Base-by-base conservation (phyloP, 2,113 vertebrate species). In the Anarhynchus alexandrinus region DNA sequence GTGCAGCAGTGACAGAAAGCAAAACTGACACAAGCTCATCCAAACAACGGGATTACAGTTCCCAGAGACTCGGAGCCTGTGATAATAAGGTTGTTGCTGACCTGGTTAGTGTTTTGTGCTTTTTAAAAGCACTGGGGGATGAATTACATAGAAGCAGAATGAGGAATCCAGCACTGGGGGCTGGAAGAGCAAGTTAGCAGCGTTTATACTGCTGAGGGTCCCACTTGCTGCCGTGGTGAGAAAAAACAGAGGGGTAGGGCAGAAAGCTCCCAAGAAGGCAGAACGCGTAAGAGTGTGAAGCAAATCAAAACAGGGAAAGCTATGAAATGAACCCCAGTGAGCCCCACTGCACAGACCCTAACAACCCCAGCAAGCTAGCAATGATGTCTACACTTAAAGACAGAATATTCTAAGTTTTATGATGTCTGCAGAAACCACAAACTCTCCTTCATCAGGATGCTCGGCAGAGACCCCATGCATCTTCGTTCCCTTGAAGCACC, bases 1-100 rank as follows among this genome's bases (percentile, higher is more conserved):
- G 64, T 85, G 95, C 82, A 76, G 86, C 91, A 94, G 80, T 79
- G 91, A 97, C 83, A 88, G 92, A 94, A 82, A 97, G 93, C 86
- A 95, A 94, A 93, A 94, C 80, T 89, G 96, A 96, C 86, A 96
- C 80, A 81, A 94, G 86, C 96, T 96, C 96, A 74, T 95, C 94
- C 94, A 96, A 95, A 96, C 95, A 93, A 91, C 25, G 1, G 93
- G 92, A 96, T 96, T 95, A 97, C 69, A 89, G 94, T 49, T 97
- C 83, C 86, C 91, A 94, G 95, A 87, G 94, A 94, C 86, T 95
- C 0, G 0, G 61, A 94, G 94, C 80, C 92, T 96, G 88, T 92
- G 95, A 92, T 96, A 95, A 92, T 74, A 93, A 79, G 77, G 96
- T 86, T 96, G 86, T 73, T 84, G 94, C 95, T 95, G 96, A 95